Conservation (phyloP, 2,113 vertebrate species). For the Anolis sagrei region DNA sequence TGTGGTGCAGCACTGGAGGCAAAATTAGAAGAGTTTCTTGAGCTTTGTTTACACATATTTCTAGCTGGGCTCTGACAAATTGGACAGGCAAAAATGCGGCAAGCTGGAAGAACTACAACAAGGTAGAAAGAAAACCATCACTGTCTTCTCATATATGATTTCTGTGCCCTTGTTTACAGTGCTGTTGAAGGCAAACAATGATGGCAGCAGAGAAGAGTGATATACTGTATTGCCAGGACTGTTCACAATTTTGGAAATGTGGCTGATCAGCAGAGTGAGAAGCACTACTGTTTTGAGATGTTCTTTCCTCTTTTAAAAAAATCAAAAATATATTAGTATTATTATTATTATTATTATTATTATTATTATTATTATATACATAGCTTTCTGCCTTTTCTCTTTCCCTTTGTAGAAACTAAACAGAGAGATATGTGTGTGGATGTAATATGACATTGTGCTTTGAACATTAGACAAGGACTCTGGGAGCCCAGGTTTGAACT, state of each 20-base stretch:
- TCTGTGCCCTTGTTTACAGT: constrained; percentile 35
- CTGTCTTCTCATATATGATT: constrained; percentile 38
- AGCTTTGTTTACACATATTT: constrained; percentile 57
- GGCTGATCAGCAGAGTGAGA: constrained; percentile 45
- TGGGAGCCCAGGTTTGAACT: too few species aligned
- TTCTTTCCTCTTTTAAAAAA: not conserved
- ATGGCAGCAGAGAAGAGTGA: not conserved
- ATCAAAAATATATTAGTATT: too few species aligned
- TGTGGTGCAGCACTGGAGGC: not conserved
- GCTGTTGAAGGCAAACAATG: not conserved
- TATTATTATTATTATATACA: not conserved
- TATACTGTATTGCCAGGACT: constrained; percentile 25
- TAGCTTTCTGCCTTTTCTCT: not conserved
- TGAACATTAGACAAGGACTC: too few species aligned
- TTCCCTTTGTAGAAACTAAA: not conserved
- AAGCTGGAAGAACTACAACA: constrained; percentile 27
- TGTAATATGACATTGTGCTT: not conserved
- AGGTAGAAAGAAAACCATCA: constrained; percentile 1
- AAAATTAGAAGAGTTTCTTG: constrained; percentile 21
- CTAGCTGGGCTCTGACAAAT: constrained; percentile 37
- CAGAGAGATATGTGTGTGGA: not conserved
- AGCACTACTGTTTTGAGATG: constrained; percentile 6
- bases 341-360: too few species aligned
- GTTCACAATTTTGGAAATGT: constrained; percentile 34
- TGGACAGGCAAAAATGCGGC: constrained; percentile 23